Percentiles rank a stretch among this genome's conserved stretches.
These are phyloP conservation scores for Falcunculus frontatus DNA, from an alignment of 2,113 vertebrate species.

Conservation along the genomic window DNA sequence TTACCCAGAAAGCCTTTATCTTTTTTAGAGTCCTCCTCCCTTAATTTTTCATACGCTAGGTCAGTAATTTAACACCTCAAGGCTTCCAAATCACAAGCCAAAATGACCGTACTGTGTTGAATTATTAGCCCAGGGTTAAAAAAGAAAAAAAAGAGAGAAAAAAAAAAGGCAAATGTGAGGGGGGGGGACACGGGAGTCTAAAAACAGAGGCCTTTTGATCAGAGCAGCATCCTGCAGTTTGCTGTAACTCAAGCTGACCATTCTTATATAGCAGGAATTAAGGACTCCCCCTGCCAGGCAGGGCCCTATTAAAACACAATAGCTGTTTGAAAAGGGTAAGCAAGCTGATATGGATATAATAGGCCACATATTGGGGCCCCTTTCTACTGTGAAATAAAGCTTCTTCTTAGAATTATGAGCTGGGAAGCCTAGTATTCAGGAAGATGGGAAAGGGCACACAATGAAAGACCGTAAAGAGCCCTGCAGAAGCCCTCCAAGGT, in stretches of 20 bases:
- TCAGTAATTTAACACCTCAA: conserved; percentile 76
- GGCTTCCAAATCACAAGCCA: conserved; percentile 70
- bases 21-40: conserved; percentile 51
- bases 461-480: conserved; percentile 54
- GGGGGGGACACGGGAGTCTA: background rate
- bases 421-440: conserved; percentile 69
- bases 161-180: background rate
- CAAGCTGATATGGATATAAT: conserved; percentile 82
- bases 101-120: conserved; percentile 65
- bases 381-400: conserved; percentile 80
- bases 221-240: conserved; percentile 71
- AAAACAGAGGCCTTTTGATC: conserved; percentile 82
- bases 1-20: conserved; percentile 61
- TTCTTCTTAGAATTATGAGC: conserved; percentile 73
- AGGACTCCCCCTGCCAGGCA: conserved; percentile 75
- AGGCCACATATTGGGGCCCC: conserved; percentile 74
- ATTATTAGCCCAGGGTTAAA: conserved; percentile 66
- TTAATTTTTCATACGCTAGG: conserved; percentile 52
- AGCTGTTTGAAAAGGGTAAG: conserved; percentile 78
- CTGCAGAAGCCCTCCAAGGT: conserved; percentile 67
- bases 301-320: conserved; percentile 80
- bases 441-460: conserved; percentile 51
- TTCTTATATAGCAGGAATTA: conserved; percentile 76
- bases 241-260: conserved; percentile 79
- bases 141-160: conserved; percentile 41